These are phyloP conservation scores for Larimichthys polyactis DNA, from an alignment of 2,113 vertebrate species.

Conservation along the genomic window DNA sequence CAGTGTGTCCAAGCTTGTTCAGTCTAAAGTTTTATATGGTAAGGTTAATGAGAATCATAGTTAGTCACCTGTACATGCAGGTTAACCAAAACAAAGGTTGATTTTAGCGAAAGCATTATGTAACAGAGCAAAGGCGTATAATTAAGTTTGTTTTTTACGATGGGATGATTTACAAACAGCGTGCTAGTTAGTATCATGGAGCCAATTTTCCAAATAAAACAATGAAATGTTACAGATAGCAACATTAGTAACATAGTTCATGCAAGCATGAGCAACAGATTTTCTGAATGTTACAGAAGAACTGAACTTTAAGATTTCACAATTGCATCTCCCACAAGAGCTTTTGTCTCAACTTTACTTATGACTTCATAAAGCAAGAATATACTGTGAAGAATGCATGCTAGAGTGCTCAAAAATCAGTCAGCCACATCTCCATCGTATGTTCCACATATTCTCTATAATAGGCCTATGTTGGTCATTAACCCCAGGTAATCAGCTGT, in stretches of 20 bases:
- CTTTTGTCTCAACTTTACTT: constrained; percentile 24
- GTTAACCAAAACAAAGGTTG: background rate
- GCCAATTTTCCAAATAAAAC: too few relatives aligned
- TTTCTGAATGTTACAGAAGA: too few relatives aligned
- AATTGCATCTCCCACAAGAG: background rate
- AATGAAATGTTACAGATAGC: too few relatives aligned
- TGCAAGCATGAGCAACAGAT: too few relatives aligned
- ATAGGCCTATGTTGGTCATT: constrained; percentile 49
- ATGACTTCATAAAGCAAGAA: constrained; percentile 23
- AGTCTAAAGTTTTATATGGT: background rate
- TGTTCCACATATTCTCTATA: constrained; percentile 39
- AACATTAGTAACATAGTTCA: too few relatives aligned
- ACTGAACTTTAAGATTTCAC: background rate
- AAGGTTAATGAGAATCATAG: background rate
- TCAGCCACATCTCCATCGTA: constrained; percentile 40
- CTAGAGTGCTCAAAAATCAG: background rate
- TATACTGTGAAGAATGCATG: constrained; percentile 5
- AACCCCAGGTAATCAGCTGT: constrained; percentile 62
- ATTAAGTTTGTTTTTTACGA: too few relatives aligned
- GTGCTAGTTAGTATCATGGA: too few relatives aligned
- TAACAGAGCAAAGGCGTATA: too few relatives aligned
- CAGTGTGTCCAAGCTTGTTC: background rate
- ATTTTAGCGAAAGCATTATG: too few relatives aligned
- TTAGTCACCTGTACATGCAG: background rate
- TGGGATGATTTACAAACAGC: too few relatives aligned